Conservation (phyloP, 1,140 invertebrate species). For the Dendroctonus valens region DNA sequence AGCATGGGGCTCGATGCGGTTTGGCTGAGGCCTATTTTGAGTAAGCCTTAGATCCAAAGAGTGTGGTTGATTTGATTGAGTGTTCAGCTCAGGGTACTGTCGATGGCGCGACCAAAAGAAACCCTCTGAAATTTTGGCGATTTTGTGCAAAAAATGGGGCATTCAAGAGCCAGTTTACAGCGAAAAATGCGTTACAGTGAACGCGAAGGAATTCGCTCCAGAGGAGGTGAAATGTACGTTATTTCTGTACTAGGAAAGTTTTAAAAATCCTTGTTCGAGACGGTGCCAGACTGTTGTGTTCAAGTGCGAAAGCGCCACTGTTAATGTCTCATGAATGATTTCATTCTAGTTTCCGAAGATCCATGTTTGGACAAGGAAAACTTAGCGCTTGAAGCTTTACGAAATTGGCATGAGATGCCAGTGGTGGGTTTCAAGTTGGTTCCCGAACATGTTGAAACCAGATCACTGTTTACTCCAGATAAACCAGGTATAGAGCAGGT, state of each 20-base stretch:
- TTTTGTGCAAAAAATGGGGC: slow-evolving; percentile 68
- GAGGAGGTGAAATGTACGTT: slow-evolving; percentile 21
- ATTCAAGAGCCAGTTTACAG: slow-evolving; percentile 54
- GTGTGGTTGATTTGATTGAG: slow-evolving; percentile 10
- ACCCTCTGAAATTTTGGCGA: slow-evolving; percentile 71
- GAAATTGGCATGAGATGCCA: slow-evolving; percentile 70
- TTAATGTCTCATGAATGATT: neutral
- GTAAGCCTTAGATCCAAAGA: slow-evolving; percentile 48
- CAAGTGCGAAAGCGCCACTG: too few relatives aligned
- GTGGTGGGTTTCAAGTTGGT: slow-evolving; percentile 75
- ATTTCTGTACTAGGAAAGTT: too few relatives aligned
- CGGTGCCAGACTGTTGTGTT: too few relatives aligned
- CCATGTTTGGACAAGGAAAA: slow-evolving; percentile 52
- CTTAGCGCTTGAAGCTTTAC: slow-evolving; percentile 67
- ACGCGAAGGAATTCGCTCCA: slow-evolving; percentile 37
- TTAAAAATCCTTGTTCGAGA: too few relatives aligned
- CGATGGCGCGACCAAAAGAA: slow-evolving; percentile 75
- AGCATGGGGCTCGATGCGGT: slow-evolving; percentile 76
- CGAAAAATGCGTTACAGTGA: slow-evolving; percentile 55
- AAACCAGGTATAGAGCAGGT: slow-evolving; percentile 83
- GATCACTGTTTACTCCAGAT: slow-evolving; percentile 72
- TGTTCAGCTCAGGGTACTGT: slow-evolving; percentile 63
- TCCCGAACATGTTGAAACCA: slow-evolving; percentile 86
- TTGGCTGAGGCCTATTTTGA: slow-evolving; percentile 67
- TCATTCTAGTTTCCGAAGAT: slow-evolving; percentile 32